Percentiles rank a stretch among this genome's conserved stretches.
Evolutionary conservation across 64 coral and sea anemone genomes (phyloP).

Genomic region (Pachyseris speciosa): DNA sequence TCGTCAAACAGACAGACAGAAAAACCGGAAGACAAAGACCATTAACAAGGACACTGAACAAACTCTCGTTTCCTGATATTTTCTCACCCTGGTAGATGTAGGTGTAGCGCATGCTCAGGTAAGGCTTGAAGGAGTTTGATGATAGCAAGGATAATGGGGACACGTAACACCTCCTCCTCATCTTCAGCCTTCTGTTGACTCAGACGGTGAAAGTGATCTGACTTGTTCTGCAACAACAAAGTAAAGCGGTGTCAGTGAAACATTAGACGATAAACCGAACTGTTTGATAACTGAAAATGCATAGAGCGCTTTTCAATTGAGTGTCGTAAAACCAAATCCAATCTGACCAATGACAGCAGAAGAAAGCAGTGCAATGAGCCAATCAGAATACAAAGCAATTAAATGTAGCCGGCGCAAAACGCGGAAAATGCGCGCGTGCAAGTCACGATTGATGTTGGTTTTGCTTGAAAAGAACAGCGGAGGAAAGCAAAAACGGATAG

Average conservation of each 20-base stretch:
- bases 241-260: background rate
- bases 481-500: no score
- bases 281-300: background rate
- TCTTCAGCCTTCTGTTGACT: conserved; percentile 80
- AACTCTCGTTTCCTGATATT: background rate
- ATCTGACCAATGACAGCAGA: no score
- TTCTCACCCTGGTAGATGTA: conserved; percentile 91
- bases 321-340: no score
- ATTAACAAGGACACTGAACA: background rate
- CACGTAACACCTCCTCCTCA: conserved; percentile 84
- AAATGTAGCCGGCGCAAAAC: no score
- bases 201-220: conserved; percentile 78
- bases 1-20: background rate
- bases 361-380: no score
- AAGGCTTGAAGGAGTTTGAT: conserved; percentile 90
- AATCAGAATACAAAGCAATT: no score
- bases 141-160: conserved; percentile 88
- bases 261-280: background rate
- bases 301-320: no score
- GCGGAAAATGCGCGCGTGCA: no score
- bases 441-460: no score
- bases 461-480: no score
- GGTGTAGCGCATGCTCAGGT: conserved; percentile 79
- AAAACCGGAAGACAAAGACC: background rate
- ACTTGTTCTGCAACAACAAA: conserved; percentile 45